Conservation (phyloP, 2,888 invertebrate genomes). For the Pammene fasciana region DNA sequence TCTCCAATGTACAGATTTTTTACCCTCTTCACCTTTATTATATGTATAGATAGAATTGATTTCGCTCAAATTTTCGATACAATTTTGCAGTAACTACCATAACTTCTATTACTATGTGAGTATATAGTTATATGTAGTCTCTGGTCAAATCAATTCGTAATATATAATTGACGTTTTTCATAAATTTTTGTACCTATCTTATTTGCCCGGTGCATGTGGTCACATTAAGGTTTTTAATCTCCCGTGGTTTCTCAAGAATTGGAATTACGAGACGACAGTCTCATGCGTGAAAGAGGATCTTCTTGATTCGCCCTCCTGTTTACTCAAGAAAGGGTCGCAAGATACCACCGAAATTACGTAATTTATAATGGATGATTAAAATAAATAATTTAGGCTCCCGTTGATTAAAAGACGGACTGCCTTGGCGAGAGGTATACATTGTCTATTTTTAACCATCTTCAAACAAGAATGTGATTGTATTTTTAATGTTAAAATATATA, state of each 20-base stretch:
- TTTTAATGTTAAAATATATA: neutral
- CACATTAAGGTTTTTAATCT: constrained; percentile 18
- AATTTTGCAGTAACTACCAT: too few relatives aligned
- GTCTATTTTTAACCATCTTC: neutral
- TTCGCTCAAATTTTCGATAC: too few relatives aligned
- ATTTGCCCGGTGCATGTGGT: constrained; percentile 7
- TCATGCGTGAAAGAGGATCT: constrained; percentile 18
- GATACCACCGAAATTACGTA: constrained; percentile 17
- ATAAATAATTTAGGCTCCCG: constrained; percentile 8
- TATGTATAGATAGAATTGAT: too few relatives aligned
- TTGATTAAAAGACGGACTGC: constrained; percentile 13
- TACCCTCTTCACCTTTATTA: too few relatives aligned
- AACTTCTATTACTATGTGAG: neutral
- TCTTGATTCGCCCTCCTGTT: constrained; percentile 16
- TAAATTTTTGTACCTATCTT: too few relatives aligned
- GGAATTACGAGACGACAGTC: constrained; percentile 8
- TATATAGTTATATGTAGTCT: too few relatives aligned
- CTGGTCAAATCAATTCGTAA: too few relatives aligned
- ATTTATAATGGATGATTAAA: constrained; percentile 12
- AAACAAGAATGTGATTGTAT: neutral
- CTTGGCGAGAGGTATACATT: neutral
- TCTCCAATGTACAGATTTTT: too few relatives aligned
- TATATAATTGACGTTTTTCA: too few relatives aligned
- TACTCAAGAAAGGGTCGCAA: constrained; percentile 1
- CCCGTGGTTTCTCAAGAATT: constrained; percentile 13